phyloP scores from a whole-genome alignment of 1,140 invertebrate species.

The Solenopsis fugax region DNA sequence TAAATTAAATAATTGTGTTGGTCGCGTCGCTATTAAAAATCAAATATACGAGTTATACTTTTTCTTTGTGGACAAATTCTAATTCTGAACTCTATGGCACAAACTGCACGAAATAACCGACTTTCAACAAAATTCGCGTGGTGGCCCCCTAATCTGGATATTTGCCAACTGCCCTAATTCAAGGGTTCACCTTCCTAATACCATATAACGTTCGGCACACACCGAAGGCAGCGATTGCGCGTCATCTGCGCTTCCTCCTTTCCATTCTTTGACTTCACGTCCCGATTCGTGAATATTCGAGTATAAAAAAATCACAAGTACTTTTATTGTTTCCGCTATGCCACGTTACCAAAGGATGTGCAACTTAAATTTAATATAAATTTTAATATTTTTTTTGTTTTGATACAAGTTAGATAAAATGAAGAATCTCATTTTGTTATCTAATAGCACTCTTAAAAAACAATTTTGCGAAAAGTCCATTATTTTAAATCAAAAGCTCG shows the following conservation, averaged over 20 bases:
- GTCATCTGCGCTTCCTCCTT: constrained; percentile 44
- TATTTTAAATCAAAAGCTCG: neutral
- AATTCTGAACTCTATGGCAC: neutral
- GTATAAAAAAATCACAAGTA: neutral
- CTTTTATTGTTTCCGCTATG: neutral
- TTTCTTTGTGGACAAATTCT: neutral
- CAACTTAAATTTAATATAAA: neutral
- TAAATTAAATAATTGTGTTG: constrained; percentile 13
- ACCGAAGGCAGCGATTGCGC: constrained; percentile 44
- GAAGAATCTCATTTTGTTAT: neutral
- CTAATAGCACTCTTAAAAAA: neutral
- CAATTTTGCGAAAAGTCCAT: neutral
- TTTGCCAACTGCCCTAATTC: constrained; percentile 62
- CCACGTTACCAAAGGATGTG: neutral
- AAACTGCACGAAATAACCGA: constrained; percentile 41
- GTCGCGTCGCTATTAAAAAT: neutral
- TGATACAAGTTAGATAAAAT: neutral
- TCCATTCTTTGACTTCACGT: constrained; percentile 1
- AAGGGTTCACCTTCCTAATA: constrained; percentile 50
- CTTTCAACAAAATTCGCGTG: constrained; percentile 44
- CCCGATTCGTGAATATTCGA: neutral
- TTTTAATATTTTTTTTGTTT: neutral
- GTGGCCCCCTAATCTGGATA: constrained; percentile 52
- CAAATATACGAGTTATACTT: neutral
- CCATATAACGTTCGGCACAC: constrained; percentile 16